A percentile compares a stretch with the other conserved stretches of the same genome.
Conservation (phyloP, 2,797 vertebrate genomes). For the Crocodylus rhombifer region DNA sequence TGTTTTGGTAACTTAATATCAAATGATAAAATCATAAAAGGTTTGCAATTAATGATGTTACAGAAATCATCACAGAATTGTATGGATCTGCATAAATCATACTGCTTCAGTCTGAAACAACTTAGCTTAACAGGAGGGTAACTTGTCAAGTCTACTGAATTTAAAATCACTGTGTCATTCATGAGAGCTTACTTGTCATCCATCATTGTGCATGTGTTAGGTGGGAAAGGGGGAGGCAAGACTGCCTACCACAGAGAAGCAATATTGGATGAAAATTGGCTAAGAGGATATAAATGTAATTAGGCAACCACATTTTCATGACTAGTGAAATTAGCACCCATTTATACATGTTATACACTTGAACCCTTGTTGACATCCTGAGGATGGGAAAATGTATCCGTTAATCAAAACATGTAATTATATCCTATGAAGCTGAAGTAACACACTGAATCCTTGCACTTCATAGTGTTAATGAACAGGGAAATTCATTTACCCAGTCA, state of each 20-base stretch:
- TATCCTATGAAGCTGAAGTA: conserved; percentile 80
- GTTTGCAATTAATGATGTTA: conserved; percentile 35
- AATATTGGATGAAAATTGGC: conserved; percentile 60
- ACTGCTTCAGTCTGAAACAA: not conserved
- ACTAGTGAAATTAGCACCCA: conserved; percentile 79
- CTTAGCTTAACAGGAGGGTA: not conserved
- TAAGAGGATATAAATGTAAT: conserved; percentile 77
- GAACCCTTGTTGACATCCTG: conserved; percentile 81
- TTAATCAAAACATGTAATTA: conserved; percentile 83
- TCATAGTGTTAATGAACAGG: conserved; percentile 76
- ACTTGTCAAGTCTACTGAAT: not conserved
- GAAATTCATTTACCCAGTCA: conserved; percentile 69
- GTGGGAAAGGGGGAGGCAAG: conserved; percentile 53
- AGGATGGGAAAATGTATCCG: conserved; percentile 80
- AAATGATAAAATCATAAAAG: not conserved
- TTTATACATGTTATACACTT: conserved; percentile 80
- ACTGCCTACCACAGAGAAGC: conserved; percentile 52
- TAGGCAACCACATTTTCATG: conserved; percentile 73
- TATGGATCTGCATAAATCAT: not conserved
- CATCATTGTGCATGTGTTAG: not conserved
- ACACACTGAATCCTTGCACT: conserved; percentile 69
- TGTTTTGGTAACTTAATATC: conserved; percentile 14
- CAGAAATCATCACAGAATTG: conserved; percentile 24
- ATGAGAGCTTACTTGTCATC: conserved; percentile 54
- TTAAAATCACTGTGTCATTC: conserved; percentile 21